A percentile compares a stretch with the other conserved stretches of the same genome.
phyloP scores from a whole-genome alignment of 2,888 invertebrate genomes.

The Priocnemis perturbator region DNA sequence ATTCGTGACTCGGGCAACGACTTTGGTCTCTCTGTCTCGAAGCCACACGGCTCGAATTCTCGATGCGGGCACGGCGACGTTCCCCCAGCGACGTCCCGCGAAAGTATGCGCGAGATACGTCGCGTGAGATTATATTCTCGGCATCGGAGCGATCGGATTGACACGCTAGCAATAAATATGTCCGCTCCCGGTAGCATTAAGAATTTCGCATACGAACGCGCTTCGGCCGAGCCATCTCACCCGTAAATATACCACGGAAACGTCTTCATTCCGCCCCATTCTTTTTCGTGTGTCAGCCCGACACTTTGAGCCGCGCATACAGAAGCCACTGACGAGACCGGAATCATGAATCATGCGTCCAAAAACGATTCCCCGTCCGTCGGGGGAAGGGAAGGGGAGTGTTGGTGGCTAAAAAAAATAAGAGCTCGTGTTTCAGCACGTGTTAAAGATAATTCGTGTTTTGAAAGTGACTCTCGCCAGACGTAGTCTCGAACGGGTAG shows the following conservation, averaged over 20 bases:
- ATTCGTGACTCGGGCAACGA: background rate
- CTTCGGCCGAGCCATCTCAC: background rate
- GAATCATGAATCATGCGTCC: slow-evolving; percentile 60
- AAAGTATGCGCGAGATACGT: slow-evolving; percentile 32
- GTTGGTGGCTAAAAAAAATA: slow-evolving; percentile 1
- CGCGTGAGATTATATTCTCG: slow-evolving; percentile 48
- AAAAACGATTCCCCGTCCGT: slow-evolving; percentile 24
- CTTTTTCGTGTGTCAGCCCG: background rate
- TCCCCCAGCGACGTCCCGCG: no score
- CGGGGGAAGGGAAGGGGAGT: background rate
- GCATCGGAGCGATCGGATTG: slow-evolving; percentile 49
- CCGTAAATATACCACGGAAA: slow-evolving; percentile 2
- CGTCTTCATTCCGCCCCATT: slow-evolving; percentile 1
- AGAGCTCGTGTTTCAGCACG: slow-evolving; percentile 28
- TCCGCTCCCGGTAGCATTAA: slow-evolving; percentile 18
- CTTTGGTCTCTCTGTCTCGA: no score
- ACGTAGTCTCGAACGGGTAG: slow-evolving; percentile 12
- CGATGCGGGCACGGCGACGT: no score
- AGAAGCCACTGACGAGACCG: slow-evolving; percentile 46
- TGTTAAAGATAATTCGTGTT: slow-evolving; percentile 48
- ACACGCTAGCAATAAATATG: slow-evolving; percentile 50
- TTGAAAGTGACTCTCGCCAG: slow-evolving; percentile 27
- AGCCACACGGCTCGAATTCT: no score
- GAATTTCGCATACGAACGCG: slow-evolving; percentile 31
- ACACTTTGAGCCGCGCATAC: slow-evolving; percentile 15